Base-by-base conservation (phyloP, 2,888 invertebrate species). In the Digitonthophagus gazella region DNA sequence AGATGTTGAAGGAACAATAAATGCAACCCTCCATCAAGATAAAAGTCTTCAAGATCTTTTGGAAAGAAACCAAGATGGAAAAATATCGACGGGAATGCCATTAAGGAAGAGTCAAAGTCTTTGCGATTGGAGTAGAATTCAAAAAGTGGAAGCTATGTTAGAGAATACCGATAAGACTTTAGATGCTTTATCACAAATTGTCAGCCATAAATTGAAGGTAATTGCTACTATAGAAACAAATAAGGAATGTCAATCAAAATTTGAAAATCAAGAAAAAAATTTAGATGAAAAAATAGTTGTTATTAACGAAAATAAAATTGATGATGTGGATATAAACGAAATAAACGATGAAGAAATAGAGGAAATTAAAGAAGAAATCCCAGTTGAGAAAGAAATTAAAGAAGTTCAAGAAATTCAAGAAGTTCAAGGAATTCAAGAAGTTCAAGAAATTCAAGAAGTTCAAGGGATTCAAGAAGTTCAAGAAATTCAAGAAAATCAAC, bases 141-240 rank as follows among this genome's bases (percentile, higher is more conserved):
- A 11, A 20, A 61, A 1, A 61, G 18, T 61, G 18, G 18, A 61
- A 16, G 16, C n/a, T 14, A 58, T 44, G 8, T 58, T 58, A 58
- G 58, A 58, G 58, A 61, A 19, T 19, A 61, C 61, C 20, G 20
- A 61, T n/a, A 20, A 61, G 18, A 61, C 19, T 19, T 15, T 58
- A 58, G 4, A 58, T 18, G 15, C 15, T 18, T 16, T 58, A 58
- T 15, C 15, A 0, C 11, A 14, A 14, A 11, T 18, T 58, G n/a
- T 61, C 18, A 20, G 18, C 5, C 16, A 61, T 19, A 16, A 61
- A 61, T 20, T 61, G 1, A 3, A 61, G n/a, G 61, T 61, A 19
- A 19, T 18, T 8, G 61, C 61, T 19, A 61, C 61, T 8, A 61
- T 61, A 61, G 61, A 61, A 61, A 61, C 61, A 6, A 61, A 61